Evolutionary conservation across 2,113 vertebrate species (phyloP).

Genomic region (cattle (Bos taurus)): DNA sequence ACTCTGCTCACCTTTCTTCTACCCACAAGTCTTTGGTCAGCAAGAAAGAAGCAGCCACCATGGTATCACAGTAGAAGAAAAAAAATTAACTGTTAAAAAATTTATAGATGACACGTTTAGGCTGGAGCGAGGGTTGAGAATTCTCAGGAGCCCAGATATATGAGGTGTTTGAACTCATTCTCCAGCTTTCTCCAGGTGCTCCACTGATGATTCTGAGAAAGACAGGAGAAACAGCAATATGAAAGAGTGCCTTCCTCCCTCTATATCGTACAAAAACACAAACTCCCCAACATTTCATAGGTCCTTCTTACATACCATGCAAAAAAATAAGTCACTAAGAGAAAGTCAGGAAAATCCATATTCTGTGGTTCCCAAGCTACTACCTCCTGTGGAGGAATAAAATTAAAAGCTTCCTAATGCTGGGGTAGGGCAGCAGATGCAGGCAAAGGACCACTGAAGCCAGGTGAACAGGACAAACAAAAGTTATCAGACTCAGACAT

Average conservation of each 20-base stretch:
- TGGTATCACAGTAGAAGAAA: background rate
- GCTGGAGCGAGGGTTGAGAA: background rate
- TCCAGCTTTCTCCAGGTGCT: background rate
- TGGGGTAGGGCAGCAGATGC: background rate
- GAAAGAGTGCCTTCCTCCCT: fast-evolving
- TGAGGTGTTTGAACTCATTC: fast-evolving
- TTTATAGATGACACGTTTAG: background rate
- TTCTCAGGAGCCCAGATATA: background rate
- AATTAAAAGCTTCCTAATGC: background rate
- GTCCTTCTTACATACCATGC: background rate
- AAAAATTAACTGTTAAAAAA: background rate
- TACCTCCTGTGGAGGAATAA: background rate
- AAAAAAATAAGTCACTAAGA: background rate
- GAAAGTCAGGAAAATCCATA: background rate
- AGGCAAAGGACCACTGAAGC: background rate
- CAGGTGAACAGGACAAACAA: background rate
- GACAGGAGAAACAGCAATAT: background rate
- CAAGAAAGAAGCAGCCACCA: background rate
- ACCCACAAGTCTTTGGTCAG: background rate
- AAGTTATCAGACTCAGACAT: background rate
- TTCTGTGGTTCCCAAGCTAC: background rate
- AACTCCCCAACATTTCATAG: background rate
- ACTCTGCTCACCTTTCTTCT: background rate
- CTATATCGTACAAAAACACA: background rate
- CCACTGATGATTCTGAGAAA: background rate